phyloP scores from a whole-genome alignment of 1,140 invertebrate genomes.

The Calephelis virginiensis region DNA sequence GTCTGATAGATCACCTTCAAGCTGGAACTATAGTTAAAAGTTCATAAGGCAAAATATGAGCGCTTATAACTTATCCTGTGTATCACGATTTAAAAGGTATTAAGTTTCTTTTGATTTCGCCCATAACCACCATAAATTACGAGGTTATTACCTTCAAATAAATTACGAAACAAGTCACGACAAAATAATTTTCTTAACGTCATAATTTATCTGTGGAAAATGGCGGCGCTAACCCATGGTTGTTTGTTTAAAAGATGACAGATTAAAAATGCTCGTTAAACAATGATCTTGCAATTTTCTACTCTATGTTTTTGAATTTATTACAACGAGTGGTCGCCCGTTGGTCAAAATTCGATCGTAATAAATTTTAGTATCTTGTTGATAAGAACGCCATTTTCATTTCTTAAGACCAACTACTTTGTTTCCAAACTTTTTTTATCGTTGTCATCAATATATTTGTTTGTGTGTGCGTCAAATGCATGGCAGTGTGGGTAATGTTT shows the following conservation, averaged over 20 bases:
- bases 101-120: conserved; percentile 12
- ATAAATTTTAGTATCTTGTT: too few species aligned
- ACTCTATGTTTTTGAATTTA: neutral
- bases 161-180: conserved; percentile 13
- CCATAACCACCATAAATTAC: neutral
- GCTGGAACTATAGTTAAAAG: neutral
- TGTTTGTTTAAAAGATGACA: conserved; percentile 11
- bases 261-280: conserved; percentile 8
- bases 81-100: neutral
- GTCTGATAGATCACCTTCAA: too few species aligned
- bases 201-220: conserved; percentile 13
- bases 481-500: too few species aligned
- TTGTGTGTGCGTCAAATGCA: too few species aligned
- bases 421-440: too few species aligned
- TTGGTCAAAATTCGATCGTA: too few species aligned
- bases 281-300: neutral
- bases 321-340: too few species aligned
- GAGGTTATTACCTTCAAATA: neutral
- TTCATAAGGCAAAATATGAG: neutral
- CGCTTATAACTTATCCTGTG: neutral
- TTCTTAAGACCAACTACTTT: too few species aligned
- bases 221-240: neutral
- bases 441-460: too few species aligned
- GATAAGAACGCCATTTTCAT: too few species aligned
- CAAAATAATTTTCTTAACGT: conserved; percentile 14